Evolutionary conservation across 2,797 vertebrate species (phyloP), one percentile per base, ranked within the genome.

Genomic region (Acanthopagrus latus): DNA sequence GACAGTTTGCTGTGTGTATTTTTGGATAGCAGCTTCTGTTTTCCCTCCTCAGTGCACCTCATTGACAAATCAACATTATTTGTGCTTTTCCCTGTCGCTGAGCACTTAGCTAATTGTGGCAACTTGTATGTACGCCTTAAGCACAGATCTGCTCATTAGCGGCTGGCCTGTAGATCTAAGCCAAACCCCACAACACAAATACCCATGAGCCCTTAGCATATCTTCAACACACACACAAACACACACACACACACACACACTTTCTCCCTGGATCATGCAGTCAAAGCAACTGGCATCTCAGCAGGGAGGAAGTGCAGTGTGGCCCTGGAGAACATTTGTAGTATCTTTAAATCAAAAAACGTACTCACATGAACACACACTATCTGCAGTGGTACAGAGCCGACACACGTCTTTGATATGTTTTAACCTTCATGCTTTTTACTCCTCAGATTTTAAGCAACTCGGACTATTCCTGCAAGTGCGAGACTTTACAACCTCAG

Each of bases 91-190:
- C 68, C 56, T 20, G 5, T 87, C 81, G 60, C 76, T 64, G 72
- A 89, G 82, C 86, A 88, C 65, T 87, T 90, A 84, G 74, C 82
- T 86, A 90, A 88, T 89, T 85, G 79, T 52, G 80, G 64, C 76
- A 75, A 74, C 80, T 78, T 67, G 64, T 60, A 67, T 62, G 71
- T 79, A 70, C 67, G 70, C 60, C 78, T 84, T n/a, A 20, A 82
- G 71, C 73, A 43, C 66, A 71, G 71, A 72, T 44, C 76, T 84
- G 82, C 90, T 95, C 88, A 94, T 94, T 94, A 94, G 82, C n/a
- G 16, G 33, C 48, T 20, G 65, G 59, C 44, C 68, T 67, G 62
- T 33, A 75, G 81, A 62, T 69, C 74, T 65, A n/a, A 43, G 5
- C 55, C 1, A 7, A 55, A 67, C 33, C 88, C 79, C 82, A 73